A percentile compares a stretch with the other conserved stretches of the same genome.
Conservation (phyloP, 2,797 vertebrate genomes). For the Esox lucius region DNA sequence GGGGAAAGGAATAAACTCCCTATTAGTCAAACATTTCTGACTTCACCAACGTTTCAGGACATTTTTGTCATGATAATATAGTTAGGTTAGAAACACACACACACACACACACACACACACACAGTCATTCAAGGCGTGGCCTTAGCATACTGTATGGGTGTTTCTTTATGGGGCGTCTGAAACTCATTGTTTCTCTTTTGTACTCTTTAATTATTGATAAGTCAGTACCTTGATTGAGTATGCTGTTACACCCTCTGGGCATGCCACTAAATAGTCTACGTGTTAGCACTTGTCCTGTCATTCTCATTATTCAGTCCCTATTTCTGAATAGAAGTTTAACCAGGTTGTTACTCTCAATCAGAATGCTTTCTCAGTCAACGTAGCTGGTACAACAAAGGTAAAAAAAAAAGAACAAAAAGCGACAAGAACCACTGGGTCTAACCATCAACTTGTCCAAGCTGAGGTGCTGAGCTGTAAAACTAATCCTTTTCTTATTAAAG, state of each 20-base stretch:
- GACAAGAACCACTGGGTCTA: not conserved
- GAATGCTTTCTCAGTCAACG: too few relatives aligned
- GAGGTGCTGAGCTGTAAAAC: not conserved
- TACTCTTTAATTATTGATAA: slow-evolving; percentile 55
- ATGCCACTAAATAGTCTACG: slow-evolving; percentile 23
- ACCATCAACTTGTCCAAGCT: not conserved
- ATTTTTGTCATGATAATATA: too few relatives aligned
- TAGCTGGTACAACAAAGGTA: too few relatives aligned
- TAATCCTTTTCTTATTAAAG: slow-evolving; percentile 4
- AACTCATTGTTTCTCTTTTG: slow-evolving; percentile 59
- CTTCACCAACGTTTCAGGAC: too few relatives aligned
- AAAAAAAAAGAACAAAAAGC: too few relatives aligned
- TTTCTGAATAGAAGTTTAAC: not conserved
- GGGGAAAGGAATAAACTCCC: too few relatives aligned
- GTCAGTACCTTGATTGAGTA: slow-evolving; percentile 37
- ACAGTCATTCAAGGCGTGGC: slow-evolving; percentile 42
- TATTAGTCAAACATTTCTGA: too few relatives aligned
- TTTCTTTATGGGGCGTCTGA: slow-evolving; percentile 51
- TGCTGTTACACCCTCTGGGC: slow-evolving; percentile 37
- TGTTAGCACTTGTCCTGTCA: not conserved
- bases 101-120: not conserved
- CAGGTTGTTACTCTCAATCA: too few relatives aligned
- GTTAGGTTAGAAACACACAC: not conserved
- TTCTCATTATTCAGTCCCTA: not conserved
- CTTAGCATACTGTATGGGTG: slow-evolving; percentile 50